Evolutionary conservation across 2,113 vertebrate genomes (phyloP), one percentile per base, ranked within the genome.

Genomic region (Cepphus grylle): DNA sequence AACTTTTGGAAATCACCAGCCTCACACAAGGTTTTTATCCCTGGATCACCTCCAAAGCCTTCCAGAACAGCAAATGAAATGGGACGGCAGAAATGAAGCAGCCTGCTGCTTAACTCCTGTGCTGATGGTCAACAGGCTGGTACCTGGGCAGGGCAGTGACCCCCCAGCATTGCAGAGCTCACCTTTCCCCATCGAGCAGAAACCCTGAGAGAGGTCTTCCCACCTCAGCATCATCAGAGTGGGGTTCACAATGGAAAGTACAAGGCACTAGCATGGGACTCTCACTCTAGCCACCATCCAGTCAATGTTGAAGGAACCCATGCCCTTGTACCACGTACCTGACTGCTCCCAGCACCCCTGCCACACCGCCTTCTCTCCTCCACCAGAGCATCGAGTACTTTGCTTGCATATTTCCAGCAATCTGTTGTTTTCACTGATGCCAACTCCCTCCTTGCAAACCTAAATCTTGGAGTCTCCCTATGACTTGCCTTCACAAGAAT

Each of bases 401-500:
- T 26, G 50, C 88, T 70, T 38, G 36, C 73, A 74, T 71, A 80
- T 82, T 83, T 86, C 83, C 85, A 94, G 90, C 96, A 95, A 94
- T 88, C 76, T 92, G 94, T 93, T 86, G 29, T 83, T 92, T 92
- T 83, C 86, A 86, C 67, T 18, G 12, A 92, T 85, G 82, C 81
- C 63, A 94, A 38, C 26, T 86, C 76, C 30, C 79, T 94, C 82
- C 71, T 59, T 40, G 55, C 67, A 92, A 90, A 90, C 82, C 67
- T 93, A 76, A 88, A 80, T 74, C 76, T n/a, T 66, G 50, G 79
- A 94, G 92, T 91, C 88, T 90, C 93, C 76, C 79, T 59, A 55
- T 61, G 70, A 95, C 81, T 92, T 72, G 86, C 69, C 90, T 93
- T 95, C 92, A 81, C 85, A 79, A 90, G 92, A 95, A 95, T 91